These are phyloP conservation scores for Heliconius hermathena DNA, from an alignment of 1,140 invertebrate genomes.

Conservation along the genomic window DNA sequence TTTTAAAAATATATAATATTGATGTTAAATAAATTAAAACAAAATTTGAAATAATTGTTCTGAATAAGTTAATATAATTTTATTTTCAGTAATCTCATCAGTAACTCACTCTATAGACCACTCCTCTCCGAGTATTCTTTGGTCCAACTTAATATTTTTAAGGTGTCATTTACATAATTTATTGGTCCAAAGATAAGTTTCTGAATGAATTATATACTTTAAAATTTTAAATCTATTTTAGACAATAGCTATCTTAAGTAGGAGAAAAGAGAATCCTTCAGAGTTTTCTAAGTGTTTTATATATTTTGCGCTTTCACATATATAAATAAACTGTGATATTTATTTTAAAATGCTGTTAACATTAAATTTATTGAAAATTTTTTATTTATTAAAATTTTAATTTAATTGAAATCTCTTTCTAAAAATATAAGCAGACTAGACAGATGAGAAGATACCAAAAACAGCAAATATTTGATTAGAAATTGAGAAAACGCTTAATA, in stretches of 20 bases:
- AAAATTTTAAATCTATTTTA: background rate
- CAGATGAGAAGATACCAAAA: background rate
- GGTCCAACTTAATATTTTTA: background rate
- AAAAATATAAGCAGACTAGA: background rate
- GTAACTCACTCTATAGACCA: background rate
- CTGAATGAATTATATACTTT: background rate
- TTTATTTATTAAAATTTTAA: background rate
- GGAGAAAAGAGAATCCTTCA: background rate
- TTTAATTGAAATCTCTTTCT: background rate
- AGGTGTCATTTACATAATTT: conserved; percentile 5
- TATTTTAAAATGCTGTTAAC: too few relatives aligned
- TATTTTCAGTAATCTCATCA: background rate
- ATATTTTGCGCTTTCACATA: background rate
- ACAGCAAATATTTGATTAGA: background rate
- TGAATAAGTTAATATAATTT: background rate
- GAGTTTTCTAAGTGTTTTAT: background rate
- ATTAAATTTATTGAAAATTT: too few relatives aligned
- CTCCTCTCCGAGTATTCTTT: background rate
- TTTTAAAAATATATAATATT: too few relatives aligned
- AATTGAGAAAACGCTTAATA: background rate
- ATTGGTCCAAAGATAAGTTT: conserved; percentile 7
- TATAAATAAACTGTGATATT: background rate
- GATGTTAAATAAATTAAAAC: too few relatives aligned
- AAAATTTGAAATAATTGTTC: background rate
- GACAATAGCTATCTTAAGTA: background rate